Percentiles rank a stretch among this genome's conserved stretches.
Evolutionary conservation across 2,888 invertebrate genomes (phyloP).

Genomic region (Apodemia duryi): DNA sequence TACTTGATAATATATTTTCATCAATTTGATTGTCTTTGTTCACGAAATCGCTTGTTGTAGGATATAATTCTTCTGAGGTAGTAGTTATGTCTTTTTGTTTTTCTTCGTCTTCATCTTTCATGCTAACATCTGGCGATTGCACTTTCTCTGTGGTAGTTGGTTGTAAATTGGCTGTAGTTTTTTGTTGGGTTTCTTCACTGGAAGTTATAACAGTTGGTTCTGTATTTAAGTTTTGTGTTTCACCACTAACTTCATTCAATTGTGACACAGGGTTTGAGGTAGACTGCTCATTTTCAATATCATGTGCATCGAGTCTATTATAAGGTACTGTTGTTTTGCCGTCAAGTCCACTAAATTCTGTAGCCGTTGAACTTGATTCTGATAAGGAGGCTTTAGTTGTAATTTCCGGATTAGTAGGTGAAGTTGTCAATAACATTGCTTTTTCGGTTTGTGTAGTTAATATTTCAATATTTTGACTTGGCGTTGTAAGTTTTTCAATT

Average conservation of each 20-base stretch:
- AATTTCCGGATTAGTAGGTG: neutral
- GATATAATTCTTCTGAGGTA: constrained; percentile 17
- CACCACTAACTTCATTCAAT: neutral
- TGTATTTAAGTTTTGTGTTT: constrained; percentile 1
- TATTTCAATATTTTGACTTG: neutral
- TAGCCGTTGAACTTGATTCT: neutral
- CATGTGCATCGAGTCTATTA: neutral
- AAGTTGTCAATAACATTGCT: neutral
- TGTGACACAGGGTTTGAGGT: neutral
- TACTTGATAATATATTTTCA: neutral
- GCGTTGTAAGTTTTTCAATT: neutral
- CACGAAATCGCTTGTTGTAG: neutral
- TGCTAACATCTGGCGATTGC: constrained; percentile 3
- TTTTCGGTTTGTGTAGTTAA: neutral
- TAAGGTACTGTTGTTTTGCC: neutral
- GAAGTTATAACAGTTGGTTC: neutral
- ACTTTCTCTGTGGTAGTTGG: constrained; percentile 18
- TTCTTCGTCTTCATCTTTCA: constrained; percentile 12
- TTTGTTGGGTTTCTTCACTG: neutral
- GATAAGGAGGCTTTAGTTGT: neutral
- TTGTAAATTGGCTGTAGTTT: neutral
- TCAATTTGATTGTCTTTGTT: neutral
- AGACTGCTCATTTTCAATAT: neutral
- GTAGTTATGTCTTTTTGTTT: neutral
- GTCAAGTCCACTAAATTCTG: neutral